Conservation (phyloP, 1,140 invertebrate genomes). For the Cydia strobilella region DNA sequence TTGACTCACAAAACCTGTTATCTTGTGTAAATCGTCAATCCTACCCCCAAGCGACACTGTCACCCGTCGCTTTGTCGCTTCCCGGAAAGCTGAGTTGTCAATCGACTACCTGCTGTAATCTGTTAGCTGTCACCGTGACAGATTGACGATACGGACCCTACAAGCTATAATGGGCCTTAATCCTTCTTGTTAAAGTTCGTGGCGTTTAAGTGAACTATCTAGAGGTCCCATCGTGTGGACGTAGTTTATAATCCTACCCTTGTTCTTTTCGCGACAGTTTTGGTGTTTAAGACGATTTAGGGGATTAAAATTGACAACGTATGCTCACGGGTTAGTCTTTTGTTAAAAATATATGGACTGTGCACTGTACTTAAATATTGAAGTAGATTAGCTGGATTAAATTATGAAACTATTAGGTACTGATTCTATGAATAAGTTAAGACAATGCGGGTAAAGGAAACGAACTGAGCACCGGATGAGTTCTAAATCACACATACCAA, state of each 20-base stretch:
- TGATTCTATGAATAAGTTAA: too few species aligned
- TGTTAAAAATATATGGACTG: conserved; percentile 3
- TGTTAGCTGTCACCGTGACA: conserved; percentile 18
- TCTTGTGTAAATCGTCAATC: not conserved
- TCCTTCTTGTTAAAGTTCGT: not conserved
- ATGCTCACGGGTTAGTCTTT: not conserved
- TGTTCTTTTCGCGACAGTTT: conserved; percentile 19
- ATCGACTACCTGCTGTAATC: conserved; percentile 9
- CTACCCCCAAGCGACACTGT: not conserved
- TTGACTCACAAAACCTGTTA: conserved; percentile 1
- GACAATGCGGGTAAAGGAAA: too few species aligned
- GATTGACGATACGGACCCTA: not conserved
- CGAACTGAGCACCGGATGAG: too few species aligned
- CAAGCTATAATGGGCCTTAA: not conserved
- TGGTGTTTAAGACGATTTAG: conserved; percentile 13
- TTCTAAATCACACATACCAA: too few species aligned
- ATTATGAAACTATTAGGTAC: not conserved
- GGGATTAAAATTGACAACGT: not conserved
- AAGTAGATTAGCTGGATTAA: not conserved
- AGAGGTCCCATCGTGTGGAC: not conserved
- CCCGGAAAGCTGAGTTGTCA: conserved; percentile 17
- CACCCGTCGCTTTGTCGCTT: not conserved
- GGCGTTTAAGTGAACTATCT: not conserved
- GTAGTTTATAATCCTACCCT: conserved; percentile 18
- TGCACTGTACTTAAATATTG: not conserved